Percentiles rank a stretch among this genome's conserved stretches.
Evolutionary conservation across 2,797 vertebrate species (phyloP).

Genomic region (Clarias platycephalus): DNA sequence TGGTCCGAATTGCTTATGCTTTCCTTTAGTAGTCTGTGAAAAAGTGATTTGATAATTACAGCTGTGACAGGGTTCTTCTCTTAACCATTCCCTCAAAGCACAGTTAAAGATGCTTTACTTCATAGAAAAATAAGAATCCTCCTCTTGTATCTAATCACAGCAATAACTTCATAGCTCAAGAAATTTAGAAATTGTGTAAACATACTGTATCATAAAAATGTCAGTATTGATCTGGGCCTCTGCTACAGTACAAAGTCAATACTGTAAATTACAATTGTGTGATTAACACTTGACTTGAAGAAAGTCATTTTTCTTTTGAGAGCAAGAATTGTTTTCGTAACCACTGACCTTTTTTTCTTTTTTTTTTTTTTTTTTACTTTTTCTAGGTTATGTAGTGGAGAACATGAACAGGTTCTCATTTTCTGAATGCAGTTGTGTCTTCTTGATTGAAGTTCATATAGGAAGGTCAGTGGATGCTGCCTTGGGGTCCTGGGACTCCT

Average conservation of each 20-base stretch:
- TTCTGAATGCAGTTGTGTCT: conserved; percentile 34
- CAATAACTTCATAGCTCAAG: conserved; percentile 1
- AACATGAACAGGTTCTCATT: conserved; percentile 19
- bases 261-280: background rate
- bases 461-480: conserved; percentile 39
- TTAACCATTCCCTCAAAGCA: background rate
- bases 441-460: conserved; percentile 55
- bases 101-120: background rate
- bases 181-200: conserved; percentile 18
- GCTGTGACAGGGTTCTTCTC: background rate
- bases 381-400: conserved; percentile 24
- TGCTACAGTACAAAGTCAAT: background rate
- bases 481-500: conserved; percentile 32
- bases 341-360: background rate
- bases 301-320: background rate
- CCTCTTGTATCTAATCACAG: conserved; percentile 15
- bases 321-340: conserved; percentile 10
- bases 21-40: background rate
- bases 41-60: conserved; percentile 4
- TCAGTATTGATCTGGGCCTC: conserved; percentile 9
- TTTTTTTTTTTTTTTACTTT: background rate
- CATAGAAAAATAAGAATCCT: background rate
- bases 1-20: background rate
- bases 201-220: conserved; percentile 13
- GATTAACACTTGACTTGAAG: background rate